Percentiles rank a stretch among this genome's conserved stretches.
Evolutionary conservation across 2,888 invertebrate genomes (phyloP).

Genomic region (Athrips mouffetella): DNA sequence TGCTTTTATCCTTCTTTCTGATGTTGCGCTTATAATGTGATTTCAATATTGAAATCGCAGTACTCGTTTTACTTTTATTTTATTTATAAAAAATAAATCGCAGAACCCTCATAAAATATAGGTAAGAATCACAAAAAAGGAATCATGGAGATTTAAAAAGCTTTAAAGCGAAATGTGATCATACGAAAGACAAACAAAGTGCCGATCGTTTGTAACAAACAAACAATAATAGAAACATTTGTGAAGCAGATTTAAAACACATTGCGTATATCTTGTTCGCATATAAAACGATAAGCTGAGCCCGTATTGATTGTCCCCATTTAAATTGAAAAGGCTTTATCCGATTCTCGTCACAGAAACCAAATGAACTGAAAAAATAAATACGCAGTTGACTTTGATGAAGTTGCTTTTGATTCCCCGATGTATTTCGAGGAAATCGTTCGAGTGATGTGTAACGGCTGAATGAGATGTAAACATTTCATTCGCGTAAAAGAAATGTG

Average conservation of each 20-base stretch:
- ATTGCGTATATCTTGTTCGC: conserved; percentile 59
- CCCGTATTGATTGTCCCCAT: conserved; percentile 65
- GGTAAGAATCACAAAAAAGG: neutral
- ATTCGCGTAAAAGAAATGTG: neutral
- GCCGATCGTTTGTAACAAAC: conserved; percentile 47
- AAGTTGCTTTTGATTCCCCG: conserved; percentile 19
- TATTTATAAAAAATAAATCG: neutral
- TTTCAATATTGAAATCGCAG: no score
- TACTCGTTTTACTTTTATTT: no score
- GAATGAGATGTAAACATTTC: neutral
- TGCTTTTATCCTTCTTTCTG: no score
- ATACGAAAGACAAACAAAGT: conserved; percentile 30
- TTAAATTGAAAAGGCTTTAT: conserved; percentile 63
- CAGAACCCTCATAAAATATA: neutral
- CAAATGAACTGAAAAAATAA: conserved; percentile 55
- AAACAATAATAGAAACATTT: conserved; percentile 55
- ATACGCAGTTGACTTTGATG: conserved; percentile 23
- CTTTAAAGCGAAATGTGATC: conserved; percentile 36
- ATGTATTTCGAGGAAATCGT: conserved; percentile 13
- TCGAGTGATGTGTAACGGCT: neutral
- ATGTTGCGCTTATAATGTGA: no score
- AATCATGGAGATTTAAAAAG: conserved; percentile 3
- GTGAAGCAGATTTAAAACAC: conserved; percentile 66
- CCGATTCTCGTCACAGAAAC: conserved; percentile 54
- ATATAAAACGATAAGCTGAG: conserved; percentile 63